Evolutionary conservation across 2,113 vertebrate species (phyloP), one percentile per base, ranked within the genome.

Genomic region (Grantiella picta): DNA sequence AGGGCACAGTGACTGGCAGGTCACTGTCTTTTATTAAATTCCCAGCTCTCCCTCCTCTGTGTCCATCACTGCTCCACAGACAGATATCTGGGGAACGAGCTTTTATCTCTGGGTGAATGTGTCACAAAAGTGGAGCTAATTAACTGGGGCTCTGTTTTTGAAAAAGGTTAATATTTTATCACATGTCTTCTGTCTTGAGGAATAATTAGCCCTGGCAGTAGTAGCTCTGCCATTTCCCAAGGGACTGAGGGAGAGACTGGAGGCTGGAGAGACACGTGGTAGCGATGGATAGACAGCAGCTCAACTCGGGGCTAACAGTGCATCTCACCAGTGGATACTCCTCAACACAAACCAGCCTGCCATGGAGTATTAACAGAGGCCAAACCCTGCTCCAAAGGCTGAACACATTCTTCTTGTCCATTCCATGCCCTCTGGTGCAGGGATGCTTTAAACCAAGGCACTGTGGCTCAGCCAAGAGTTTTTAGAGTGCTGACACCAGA

Each of bases 91-190:
- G 50, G 86, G 70, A 97, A 89, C 0, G 1, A 95, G 86, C 94
- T 88, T 94, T 92, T 95, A 93, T 94, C 95, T 93, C 77, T 0
- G 20, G 63, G 87, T 82, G 76, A 94, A 86, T 11, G 69, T 90
- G 80, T 92, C 56, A 6, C 49, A 60, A 59, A 93, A 95, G 79
- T 75, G 66, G 60, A 95, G 88, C 92, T 95, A 92, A 95, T 95
- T 97, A 96, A 93, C 92, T 77, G 52, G 78, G 77, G 57, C 63
- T 95, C 93, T 71, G 89, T 77, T 96, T 97, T 86, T 86, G 78
- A 80, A 93, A 94, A 94, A 93, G 94, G 92, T 96, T 97, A 96
- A 93, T 95, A 95, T 96, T 96, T 97, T 96, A 96, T 96, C 90
- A 94, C 59, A 85, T 73, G 73, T 92, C 90, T 93, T 92, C 92